Base-by-base conservation (phyloP, 2,888 invertebrate species). In the Unio pictorum region DNA sequence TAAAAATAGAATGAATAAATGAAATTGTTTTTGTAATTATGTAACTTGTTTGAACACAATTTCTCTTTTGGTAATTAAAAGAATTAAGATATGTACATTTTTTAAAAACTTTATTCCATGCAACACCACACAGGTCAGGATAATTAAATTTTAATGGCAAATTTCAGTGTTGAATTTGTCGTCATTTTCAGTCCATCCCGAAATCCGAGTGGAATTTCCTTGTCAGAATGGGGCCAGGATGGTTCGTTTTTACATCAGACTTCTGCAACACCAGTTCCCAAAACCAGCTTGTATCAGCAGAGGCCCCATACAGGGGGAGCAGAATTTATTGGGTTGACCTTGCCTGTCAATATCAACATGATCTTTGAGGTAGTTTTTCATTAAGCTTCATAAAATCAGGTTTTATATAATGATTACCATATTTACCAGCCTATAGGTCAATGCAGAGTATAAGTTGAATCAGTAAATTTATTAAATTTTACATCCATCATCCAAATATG, bases 281-380 rank as follows among this genome's bases (percentile, higher is more conserved):
- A 80, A 61, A 74, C 78, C 15, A 76, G 79, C 34, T 72, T 81
- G 45, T 73, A 81, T 28, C 78, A 81, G 56, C 81, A 81, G 62
- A 80, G 81, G 61, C 81, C 83, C 18, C 77, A 81, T 56, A 82
- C 83, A 56, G 84, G 84, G 34, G 70, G 79, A 54, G 84, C 86
- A 55, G 85, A 87, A 66, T 89, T 87, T 75, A 74, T 94, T 91
- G 95, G 95, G 30, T 93, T 95, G 71, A 93, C 94, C 86, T 91
- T 95, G 79, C 95, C 95, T 11, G 91, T 92, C 68, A 93, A 93
- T 84, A 91, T 95, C 58, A 90, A 91, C 73, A 93, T 93, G 84
- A 91, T 95, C 71, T 95, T 95, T 90, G 93, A 93, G 61, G 92
- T 92, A 89, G 28, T 64, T 28, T 15, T 23, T 58, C 45, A 45